These are phyloP conservation scores for Falco novaeseelandiae DNA, from an alignment of 2,797 vertebrate genomes.

Conservation along the genomic window DNA sequence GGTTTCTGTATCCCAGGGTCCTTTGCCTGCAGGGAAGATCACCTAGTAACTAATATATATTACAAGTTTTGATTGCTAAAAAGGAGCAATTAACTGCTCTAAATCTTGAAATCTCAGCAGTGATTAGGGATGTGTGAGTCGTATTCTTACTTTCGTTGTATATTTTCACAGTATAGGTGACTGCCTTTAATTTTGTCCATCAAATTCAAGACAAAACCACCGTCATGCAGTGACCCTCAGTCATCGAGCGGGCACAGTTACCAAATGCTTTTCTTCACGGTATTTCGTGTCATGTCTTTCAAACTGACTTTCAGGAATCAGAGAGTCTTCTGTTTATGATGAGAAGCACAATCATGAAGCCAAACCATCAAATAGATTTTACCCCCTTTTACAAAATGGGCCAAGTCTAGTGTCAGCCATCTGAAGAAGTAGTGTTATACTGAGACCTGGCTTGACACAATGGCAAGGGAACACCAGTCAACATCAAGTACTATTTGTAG, in stretches of 20 bases:
- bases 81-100: neutral
- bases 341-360: neutral
- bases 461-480: neutral
- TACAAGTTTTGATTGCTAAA: neutral
- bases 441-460: neutral
- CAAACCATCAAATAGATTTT: neutral
- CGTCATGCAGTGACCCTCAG: neutral
- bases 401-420: neutral
- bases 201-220: neutral
- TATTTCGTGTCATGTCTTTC: neutral
- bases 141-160: neutral
- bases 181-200: neutral
- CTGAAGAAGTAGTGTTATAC: accelerated
- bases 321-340: neutral
- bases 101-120: neutral
- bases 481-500: neutral
- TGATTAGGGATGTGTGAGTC: neutral
- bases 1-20: neutral
- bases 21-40: neutral
- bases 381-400: accelerated
- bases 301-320: neutral
- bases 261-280: neutral
- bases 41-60: neutral
- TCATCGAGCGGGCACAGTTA: neutral
- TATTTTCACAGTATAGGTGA: neutral